These are phyloP conservation scores for Arenaria interpres DNA, from an alignment of 2,113 vertebrate species.

Conservation along the genomic window DNA sequence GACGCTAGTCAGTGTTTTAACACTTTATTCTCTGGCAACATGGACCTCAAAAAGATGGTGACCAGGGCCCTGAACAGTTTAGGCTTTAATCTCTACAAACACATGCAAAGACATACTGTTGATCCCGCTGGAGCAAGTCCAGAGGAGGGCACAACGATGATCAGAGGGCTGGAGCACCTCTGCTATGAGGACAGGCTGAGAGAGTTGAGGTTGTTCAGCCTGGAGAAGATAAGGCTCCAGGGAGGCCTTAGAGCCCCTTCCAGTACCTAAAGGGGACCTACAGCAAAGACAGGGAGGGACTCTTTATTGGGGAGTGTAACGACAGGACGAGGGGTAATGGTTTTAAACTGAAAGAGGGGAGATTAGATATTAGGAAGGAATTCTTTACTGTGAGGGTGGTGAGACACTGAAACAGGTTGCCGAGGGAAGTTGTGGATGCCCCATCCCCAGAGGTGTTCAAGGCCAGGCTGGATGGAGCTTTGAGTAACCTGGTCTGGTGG, in stretches of 20 bases:
- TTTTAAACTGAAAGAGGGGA: too few relatives aligned
- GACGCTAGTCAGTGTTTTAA: not conserved
- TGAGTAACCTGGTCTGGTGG: not conserved
- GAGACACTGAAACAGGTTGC: too few relatives aligned
- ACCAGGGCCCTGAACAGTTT: not conserved
- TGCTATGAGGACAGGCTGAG: not conserved
- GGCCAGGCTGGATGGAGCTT: not conserved
- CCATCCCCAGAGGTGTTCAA: not conserved
- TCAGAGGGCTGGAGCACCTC: not conserved
- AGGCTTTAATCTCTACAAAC: not conserved
- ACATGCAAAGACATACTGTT: not conserved
- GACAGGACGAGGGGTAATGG: not conserved
- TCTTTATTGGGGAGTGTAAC: not conserved
- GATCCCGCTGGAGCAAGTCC: not conserved
- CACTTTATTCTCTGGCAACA: not conserved
- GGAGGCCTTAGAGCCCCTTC: not conserved
- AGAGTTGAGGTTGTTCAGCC: not conserved
- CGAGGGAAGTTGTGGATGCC: not conserved
- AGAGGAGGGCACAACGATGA: not conserved
- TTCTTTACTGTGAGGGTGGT: too few relatives aligned
- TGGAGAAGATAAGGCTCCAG: not conserved
- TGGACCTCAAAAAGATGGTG: not conserved
- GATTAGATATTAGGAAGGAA: too few relatives aligned
- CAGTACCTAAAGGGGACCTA: not conserved
- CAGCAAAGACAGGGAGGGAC: not conserved